phyloP scores from a whole-genome alignment of 2,888 invertebrate genomes.

The Nebria brevicollis region DNA sequence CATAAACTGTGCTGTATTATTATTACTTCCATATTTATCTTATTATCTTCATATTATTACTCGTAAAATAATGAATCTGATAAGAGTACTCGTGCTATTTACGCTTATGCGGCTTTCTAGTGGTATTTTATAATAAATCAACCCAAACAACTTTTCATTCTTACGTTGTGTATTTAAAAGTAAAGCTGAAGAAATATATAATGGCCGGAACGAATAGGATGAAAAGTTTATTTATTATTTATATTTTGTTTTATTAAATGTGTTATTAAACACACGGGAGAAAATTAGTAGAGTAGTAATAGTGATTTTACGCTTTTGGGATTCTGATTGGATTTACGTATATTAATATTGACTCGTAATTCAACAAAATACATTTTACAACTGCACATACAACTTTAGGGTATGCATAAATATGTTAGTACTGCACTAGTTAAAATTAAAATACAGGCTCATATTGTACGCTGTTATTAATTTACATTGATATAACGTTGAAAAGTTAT shows the following conservation, averaged over 20 bases:
- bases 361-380: no score
- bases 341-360: no score
- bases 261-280: neutral
- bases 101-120: neutral
- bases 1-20: neutral
- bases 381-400: neutral
- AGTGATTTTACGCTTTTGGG: no score
- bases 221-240: neutral
- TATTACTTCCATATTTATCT: neutral
- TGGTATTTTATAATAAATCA: neutral
- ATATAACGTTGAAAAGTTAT: constrained; percentile 8
- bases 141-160: neutral
- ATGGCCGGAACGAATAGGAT: neutral
- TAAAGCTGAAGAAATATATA: neutral
- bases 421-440: neutral
- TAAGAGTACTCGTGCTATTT: neutral
- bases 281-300: no score
- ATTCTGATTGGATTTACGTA: no score
- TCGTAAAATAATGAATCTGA: neutral
- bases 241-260: neutral
- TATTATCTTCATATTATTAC: neutral
- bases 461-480: constrained; percentile 19
- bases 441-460: neutral
- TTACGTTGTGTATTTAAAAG: neutral
- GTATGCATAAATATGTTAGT: neutral